Evolutionary conservation across 2,113 vertebrate species (phyloP).

Genomic region (Pristiophorus japonicus): DNA sequence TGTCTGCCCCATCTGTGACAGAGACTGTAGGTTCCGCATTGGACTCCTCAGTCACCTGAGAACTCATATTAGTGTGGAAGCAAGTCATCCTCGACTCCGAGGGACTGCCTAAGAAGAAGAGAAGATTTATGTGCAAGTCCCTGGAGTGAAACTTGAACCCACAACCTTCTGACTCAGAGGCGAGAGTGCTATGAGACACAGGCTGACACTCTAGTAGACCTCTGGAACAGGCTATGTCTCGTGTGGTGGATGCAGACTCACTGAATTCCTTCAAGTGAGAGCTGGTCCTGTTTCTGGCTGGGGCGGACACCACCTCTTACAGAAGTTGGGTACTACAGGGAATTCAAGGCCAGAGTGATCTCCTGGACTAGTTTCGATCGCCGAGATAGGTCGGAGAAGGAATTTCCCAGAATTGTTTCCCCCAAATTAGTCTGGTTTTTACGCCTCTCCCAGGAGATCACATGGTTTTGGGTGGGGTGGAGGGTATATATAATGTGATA

Average conservation of each 20-base stretch:
- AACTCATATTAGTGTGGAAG: no score
- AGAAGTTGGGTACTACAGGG: background rate
- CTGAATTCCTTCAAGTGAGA: background rate
- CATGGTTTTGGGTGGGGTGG: background rate
- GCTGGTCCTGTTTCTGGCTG: background rate
- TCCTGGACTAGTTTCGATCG: background rate
- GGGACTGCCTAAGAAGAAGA: no score
- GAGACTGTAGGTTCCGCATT: no score
- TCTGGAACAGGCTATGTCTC: no score
- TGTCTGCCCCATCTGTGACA: no score
- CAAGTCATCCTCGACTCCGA: no score
- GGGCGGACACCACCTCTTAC: background rate
- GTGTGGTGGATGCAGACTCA: background rate
- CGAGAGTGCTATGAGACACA: no score
- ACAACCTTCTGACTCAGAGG: no score
- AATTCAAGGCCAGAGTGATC: background rate
- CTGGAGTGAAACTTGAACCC: no score
- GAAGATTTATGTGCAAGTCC: no score
- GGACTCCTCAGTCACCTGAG: no score
- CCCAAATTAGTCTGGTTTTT: background rate
- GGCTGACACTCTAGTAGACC: no score
- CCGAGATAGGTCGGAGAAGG: background rate
- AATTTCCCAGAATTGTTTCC: background rate
- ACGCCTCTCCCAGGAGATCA: background rate
- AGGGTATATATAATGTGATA: background rate